A percentile compares a stretch with the other conserved stretches of the same genome.
These are phyloP conservation scores for Amyelois transitella DNA, from an alignment of 1,140 invertebrate genomes.

Conservation along the genomic window DNA sequence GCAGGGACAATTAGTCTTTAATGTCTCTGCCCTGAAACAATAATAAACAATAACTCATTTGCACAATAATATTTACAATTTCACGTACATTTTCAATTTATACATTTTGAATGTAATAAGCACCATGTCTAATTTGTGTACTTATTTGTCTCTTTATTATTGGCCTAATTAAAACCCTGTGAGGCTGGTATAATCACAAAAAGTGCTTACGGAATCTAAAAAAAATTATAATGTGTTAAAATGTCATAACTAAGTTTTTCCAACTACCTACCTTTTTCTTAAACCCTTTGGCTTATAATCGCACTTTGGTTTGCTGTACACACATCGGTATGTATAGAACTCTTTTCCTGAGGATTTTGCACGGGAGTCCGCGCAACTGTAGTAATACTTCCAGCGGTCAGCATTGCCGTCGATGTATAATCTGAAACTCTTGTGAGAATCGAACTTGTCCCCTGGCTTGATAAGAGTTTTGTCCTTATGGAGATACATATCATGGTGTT, in stretches of 20 bases:
- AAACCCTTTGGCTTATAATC: constrained; percentile 18
- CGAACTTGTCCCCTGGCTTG: constrained; percentile 27
- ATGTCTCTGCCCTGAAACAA: constrained; percentile 18
- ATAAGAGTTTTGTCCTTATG: constrained; percentile 22
- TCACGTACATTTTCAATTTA: not conserved
- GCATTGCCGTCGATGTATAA: constrained; percentile 27
- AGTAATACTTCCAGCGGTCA: constrained; percentile 26
- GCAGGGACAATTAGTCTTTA: constrained; percentile 26
- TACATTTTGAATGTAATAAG: not conserved
- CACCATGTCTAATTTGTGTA: no score
- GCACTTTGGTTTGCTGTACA: constrained; percentile 19
- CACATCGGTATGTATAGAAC: constrained; percentile 18
- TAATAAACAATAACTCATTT: constrained; percentile 1
- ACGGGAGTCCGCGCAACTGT: constrained; percentile 19
- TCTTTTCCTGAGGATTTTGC: constrained; percentile 14
- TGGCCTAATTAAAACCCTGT: no score
- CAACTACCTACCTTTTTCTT: constrained; percentile 19
- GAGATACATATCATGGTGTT: constrained; percentile 14
- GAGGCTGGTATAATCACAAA: no score
- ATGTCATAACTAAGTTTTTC: no score
- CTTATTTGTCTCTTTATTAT: no score
- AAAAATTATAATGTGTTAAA: no score
- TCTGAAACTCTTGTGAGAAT: constrained; percentile 17
- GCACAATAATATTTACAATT: not conserved
- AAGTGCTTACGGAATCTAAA: no score